phyloP scores from a whole-genome alignment of 1,140 invertebrate genomes.

The Tetragnatha versicolor region DNA sequence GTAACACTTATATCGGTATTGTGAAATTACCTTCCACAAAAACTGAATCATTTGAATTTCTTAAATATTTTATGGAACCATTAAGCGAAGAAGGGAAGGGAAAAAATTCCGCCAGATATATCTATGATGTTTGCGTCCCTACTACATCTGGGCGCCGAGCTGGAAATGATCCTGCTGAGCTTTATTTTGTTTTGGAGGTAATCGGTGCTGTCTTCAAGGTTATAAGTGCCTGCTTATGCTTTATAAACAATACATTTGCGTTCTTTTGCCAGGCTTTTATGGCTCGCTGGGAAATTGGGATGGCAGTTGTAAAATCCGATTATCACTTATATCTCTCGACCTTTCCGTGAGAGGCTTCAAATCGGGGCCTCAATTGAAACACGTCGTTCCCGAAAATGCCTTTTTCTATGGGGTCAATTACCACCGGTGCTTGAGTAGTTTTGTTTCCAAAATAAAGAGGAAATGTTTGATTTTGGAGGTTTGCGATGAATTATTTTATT shows the following conservation, averaged over 20 bases:
- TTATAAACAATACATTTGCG: constrained; percentile 48
- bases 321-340: too few species aligned
- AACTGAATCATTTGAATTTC: constrained; percentile 56
- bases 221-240: constrained; percentile 38
- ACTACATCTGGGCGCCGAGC: background rate
- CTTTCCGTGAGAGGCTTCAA: too few species aligned
- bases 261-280: constrained; percentile 4
- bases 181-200: constrained; percentile 41
- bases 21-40: constrained; percentile 52
- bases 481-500: too few species aligned
- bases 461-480: too few species aligned
- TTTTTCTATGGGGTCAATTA: too few species aligned
- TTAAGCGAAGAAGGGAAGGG: constrained; percentile 29
- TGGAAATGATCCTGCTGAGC: constrained; percentile 35
- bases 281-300: background rate
- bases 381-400: too few species aligned
- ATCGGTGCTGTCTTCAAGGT: constrained; percentile 28
- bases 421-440: too few species aligned
- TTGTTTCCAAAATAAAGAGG: too few species aligned
- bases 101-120: constrained; percentile 46
- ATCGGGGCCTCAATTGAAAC: too few species aligned
- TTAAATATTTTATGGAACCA: constrained; percentile 62
- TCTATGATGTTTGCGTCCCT: constrained; percentile 47
- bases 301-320: constrained; percentile 12
- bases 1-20: constrained; percentile 49